Conservation (phyloP, 2,888 invertebrate genomes). For the Hirudinaria manillensis region DNA sequence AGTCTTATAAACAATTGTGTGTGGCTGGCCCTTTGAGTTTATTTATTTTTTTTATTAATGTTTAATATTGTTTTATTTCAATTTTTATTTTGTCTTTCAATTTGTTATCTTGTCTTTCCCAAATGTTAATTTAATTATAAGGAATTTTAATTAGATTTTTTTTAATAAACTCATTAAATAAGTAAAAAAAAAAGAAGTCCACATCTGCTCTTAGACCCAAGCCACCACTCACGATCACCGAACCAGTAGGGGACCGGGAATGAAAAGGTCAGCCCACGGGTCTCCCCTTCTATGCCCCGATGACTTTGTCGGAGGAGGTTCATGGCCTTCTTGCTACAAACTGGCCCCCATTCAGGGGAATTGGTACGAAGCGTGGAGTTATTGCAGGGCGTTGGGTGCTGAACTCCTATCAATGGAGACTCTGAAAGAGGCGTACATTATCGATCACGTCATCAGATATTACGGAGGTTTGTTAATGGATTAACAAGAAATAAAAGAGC, state of each 20-base stretch:
- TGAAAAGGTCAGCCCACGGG: not conserved
- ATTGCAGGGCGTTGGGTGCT: constrained; percentile 46
- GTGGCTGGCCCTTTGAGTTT: too few relatives aligned
- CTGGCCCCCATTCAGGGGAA: constrained; percentile 46
- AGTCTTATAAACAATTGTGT: too few relatives aligned
- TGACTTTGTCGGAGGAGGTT: constrained; percentile 43
- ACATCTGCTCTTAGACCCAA: too few relatives aligned
- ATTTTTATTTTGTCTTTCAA: too few relatives aligned
- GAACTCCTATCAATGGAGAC: constrained; percentile 45
- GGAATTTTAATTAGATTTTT: too few relatives aligned
- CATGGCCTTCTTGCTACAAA: constrained; percentile 46
- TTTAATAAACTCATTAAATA: too few relatives aligned
- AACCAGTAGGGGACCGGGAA: constrained; percentile 2
- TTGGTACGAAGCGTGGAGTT: constrained; percentile 48
- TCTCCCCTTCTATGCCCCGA: constrained; percentile 41
- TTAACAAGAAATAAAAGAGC: constrained; percentile 43
- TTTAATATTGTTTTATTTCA: too few relatives aligned
- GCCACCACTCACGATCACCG: too few relatives aligned
- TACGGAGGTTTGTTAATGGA: constrained; percentile 26
- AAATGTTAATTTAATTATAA: too few relatives aligned
- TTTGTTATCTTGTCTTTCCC: too few relatives aligned
- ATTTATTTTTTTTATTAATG: too few relatives aligned
- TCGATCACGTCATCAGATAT: constrained; percentile 44
- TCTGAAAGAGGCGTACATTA: constrained; percentile 45
- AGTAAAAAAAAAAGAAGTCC: too few relatives aligned